A percentile compares a stretch with the other conserved stretches of the same genome.
Conservation (phyloP, 2,888 invertebrate species). For the Galerucella pusilla region DNA sequence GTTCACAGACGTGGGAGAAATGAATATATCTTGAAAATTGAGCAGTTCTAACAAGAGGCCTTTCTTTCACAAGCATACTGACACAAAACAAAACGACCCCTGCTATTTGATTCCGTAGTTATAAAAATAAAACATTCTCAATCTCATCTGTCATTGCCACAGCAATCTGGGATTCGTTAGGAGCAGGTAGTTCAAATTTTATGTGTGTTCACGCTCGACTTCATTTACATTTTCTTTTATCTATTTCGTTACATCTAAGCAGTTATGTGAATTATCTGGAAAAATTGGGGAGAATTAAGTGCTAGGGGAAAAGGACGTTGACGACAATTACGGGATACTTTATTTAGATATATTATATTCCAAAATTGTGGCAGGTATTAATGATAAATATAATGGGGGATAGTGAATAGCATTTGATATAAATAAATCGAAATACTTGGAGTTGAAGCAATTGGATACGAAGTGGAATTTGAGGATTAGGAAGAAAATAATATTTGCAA, state of each 20-base stretch:
- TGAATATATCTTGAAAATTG: background rate
- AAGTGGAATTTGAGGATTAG: too few relatives aligned
- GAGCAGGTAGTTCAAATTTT: slow-evolving; percentile 34
- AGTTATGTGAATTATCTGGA: background rate
- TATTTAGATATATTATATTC: too few relatives aligned
- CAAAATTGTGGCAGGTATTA: too few relatives aligned
- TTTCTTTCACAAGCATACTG: slow-evolving; percentile 20
- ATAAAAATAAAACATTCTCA: slow-evolving; percentile 34
- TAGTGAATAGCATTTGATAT: background rate
- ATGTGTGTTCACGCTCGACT: slow-evolving; percentile 19
- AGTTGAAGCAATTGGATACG: too few relatives aligned
- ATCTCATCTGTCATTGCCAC: slow-evolving; percentile 39
- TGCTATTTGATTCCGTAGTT: slow-evolving; percentile 33
- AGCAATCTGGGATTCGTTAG: slow-evolving; percentile 29
- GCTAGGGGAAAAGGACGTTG: background rate
- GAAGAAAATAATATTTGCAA: too few relatives aligned
- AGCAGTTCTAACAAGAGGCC: slow-evolving; percentile 24
- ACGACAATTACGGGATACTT: too few relatives aligned
- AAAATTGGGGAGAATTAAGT: background rate
- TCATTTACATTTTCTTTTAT: slow-evolving; percentile 24
- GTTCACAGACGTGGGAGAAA: background rate
- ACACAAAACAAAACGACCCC: slow-evolving; percentile 28
- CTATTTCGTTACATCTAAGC: slow-evolving; percentile 9
- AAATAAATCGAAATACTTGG: too few relatives aligned
- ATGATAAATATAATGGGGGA: too few relatives aligned